These are phyloP conservation scores for Drosophila pruinosa DNA, from an alignment of 1,140 invertebrate genomes.

Conservation along the genomic window DNA sequence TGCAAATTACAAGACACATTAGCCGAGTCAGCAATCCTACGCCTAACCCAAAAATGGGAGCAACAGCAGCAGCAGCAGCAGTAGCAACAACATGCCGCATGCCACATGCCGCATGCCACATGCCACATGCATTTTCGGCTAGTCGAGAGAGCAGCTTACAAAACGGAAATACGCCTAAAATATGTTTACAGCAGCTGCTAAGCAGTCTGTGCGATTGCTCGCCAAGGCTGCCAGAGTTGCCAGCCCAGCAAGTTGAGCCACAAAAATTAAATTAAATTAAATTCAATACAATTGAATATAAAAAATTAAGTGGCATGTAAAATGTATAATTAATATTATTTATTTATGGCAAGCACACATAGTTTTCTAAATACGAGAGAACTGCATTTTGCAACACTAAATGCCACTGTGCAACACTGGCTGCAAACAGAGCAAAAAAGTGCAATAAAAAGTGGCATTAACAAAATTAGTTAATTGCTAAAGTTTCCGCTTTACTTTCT, in stretches of 20 bases:
- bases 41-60: constrained; percentile 74
- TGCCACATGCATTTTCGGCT: constrained; percentile 15
- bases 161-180: constrained; percentile 75
- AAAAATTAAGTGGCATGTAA: no score
- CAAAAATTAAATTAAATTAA: no score
- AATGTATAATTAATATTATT: no score
- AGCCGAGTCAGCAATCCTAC: constrained; percentile 70
- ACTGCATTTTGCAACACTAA: constrained; percentile 6
- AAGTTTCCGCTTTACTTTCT: background rate
- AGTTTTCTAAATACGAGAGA: no score
- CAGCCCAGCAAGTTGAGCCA: background rate
- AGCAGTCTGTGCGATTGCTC: constrained; percentile 47
- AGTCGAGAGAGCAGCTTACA: constrained; percentile 44
- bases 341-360: no score
- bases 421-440: background rate
- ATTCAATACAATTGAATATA: background rate
- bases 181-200: constrained; percentile 69
- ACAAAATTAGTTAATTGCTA: constrained; percentile 9
- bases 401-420: constrained; percentile 9
- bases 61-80: constrained; percentile 40
- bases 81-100: constrained; percentile 28
- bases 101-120: constrained; percentile 30
- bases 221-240: background rate
- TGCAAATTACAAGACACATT: constrained; percentile 82
- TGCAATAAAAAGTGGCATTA: background rate